Evolutionary conservation across 2,113 vertebrate genomes (phyloP).

Genomic region (Danionella cerebrum): DNA sequence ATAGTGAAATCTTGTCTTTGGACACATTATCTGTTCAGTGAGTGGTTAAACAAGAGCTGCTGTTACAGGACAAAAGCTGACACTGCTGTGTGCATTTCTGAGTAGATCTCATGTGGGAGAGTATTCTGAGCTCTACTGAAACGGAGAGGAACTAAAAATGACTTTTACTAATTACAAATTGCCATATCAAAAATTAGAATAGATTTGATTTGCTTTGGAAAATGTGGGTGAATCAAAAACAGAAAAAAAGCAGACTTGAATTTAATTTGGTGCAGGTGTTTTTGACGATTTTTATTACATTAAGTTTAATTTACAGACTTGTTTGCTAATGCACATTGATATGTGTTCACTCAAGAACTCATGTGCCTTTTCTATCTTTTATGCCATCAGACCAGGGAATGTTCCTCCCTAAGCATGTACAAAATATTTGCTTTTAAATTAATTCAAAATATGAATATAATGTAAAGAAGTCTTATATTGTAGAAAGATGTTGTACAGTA

Average conservation of each 20-base stretch:
- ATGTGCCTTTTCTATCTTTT: conserved; percentile 64
- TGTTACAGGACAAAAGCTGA: conserved; percentile 15
- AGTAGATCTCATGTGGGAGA: no score
- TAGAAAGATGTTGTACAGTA: conserved; percentile 65
- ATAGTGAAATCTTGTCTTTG: conserved; percentile 46
- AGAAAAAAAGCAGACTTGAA: neutral
- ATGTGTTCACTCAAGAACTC: conserved; percentile 49
- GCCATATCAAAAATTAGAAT: conserved; percentile 46
- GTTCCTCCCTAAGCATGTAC: conserved; percentile 63
- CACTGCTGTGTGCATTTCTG: neutral
- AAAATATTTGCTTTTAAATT: conserved; percentile 54
- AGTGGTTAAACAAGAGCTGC: conserved; percentile 25
- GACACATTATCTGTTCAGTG: conserved; percentile 26
- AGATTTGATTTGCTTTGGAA: conserved; percentile 46
- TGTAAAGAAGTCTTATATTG: conserved; percentile 61
- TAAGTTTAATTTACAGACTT: conserved; percentile 50
- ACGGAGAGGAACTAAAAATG: no score
- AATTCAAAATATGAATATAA: conserved; percentile 57
- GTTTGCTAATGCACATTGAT: conserved; percentile 49
- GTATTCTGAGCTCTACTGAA: no score
- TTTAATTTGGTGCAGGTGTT: neutral
- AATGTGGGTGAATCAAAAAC: conserved; percentile 34
- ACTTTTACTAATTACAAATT: conserved; percentile 35
- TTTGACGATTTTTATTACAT: conserved; percentile 36
- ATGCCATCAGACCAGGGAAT: conserved; percentile 60